Conservation (phyloP, 2,888 invertebrate genomes). For the Trichacis sp. region DNA sequence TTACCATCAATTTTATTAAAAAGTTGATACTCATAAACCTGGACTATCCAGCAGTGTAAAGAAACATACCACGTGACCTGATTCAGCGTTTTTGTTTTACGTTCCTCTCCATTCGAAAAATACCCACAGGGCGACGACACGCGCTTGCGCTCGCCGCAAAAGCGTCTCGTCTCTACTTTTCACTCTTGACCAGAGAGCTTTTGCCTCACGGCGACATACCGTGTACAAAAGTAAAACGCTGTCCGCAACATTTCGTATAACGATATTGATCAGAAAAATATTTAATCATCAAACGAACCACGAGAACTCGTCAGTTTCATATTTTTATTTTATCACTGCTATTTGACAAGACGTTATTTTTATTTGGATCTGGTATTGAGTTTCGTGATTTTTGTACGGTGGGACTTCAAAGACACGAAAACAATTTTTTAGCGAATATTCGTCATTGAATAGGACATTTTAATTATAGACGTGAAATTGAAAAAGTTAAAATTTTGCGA, state of each 20-base stretch:
- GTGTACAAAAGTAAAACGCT: conserved; percentile 29
- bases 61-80: conserved; percentile 39
- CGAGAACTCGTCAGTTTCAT: background rate
- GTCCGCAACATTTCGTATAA: conserved; percentile 28
- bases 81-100: conserved; percentile 25
- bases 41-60: conserved; percentile 33
- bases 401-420: too few relatives aligned
- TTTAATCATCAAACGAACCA: conserved; percentile 23
- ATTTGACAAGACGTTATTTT: too few relatives aligned
- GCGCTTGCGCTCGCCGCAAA: conserved; percentile 18
- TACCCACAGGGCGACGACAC: conserved; percentile 10
- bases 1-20: too few relatives aligned
- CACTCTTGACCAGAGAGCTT: conserved; percentile 5
- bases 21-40: too few relatives aligned
- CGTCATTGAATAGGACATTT: too few relatives aligned
- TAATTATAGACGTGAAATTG: too few relatives aligned
- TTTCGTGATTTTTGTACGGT: too few relatives aligned
- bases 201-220: conserved; percentile 21
- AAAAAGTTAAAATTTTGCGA: too few relatives aligned
- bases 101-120: conserved; percentile 18
- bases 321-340: background rate
- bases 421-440: too few relatives aligned
- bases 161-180: conserved; percentile 13
- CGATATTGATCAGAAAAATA: conserved; percentile 29
- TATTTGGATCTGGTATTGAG: too few relatives aligned